Base-by-base conservation (phyloP, 2,888 invertebrate genomes). In the Leucophenga maculata region DNA sequence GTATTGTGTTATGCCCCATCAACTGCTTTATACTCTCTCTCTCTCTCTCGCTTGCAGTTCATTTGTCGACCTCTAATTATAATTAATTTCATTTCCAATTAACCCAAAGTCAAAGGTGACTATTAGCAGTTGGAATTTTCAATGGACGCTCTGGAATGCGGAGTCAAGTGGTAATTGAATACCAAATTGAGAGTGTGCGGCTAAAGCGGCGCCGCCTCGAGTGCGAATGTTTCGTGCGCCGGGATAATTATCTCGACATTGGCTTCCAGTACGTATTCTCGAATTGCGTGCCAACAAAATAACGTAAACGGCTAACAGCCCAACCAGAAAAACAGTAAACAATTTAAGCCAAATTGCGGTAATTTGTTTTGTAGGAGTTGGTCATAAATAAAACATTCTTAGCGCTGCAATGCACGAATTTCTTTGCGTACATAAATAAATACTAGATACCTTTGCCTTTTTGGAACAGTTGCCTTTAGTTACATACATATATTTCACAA, bases 341-440 rank as follows among this genome's bases (percentile, higher is more conserved):
- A 70, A 69, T 76, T 79, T 72, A 26, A 39, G 79, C 65, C 71
- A 79, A 79, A 81, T 77, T 74, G 78, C 74, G 71, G 75, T 74
- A 75, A 83, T 79, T 83, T 79, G 69, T 76, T 70, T 65, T 54
- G 32, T 62, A 46, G 59, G 26, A 31, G 44, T 22, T 50, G 39
- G 20, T 18, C 69, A 68, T 68, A 48, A 68, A 60, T 62, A 62
- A 68, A 55, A 50, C 13, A 50, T 50, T 50, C 18, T 50, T 50
- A 39, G 39, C 39, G 39, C 39, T 39, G 1, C 9, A 39, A 39
- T 39, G 39, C 39, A 39, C 39, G 39, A 39, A 39, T 39, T 39
- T 39, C 39, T 39, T 8, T 39, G 39, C 39, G 39, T 39, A 39
- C 39, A 39, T 11, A 39, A 39, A 39, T 39, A 39, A 39, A 39